Evolutionary conservation across 2,797 vertebrate species (phyloP).

Genomic region (Lemur catta): DNA sequence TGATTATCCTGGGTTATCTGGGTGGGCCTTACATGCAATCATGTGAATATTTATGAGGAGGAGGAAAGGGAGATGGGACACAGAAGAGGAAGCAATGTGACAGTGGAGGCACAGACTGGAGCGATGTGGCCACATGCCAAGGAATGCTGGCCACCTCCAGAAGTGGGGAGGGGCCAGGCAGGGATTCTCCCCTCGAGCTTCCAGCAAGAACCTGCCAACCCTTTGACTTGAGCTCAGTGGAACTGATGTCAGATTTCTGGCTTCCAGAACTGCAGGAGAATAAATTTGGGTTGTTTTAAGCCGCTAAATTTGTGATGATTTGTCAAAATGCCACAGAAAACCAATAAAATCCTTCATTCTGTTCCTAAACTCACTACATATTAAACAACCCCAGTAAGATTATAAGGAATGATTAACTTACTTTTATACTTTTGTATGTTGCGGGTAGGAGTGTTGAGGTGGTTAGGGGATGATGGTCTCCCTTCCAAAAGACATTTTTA

Average conservation of each 20-base stretch:
- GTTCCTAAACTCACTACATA: not conserved
- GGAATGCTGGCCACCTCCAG: not conserved
- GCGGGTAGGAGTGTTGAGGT: rapidly evolving
- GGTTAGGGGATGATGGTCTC: rapidly evolving
- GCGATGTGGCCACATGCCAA: rapidly evolving
- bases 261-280: not conserved
- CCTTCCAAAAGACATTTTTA: not conserved
- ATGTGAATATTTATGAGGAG: not conserved
- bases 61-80: not conserved
- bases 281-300: not conserved
- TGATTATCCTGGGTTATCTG: too few species aligned
- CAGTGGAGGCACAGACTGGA: not conserved
- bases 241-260: not conserved
- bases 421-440: not conserved
- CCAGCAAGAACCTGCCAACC: not conserved
- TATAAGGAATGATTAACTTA: not conserved
- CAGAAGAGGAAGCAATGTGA: not conserved
- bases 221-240: not conserved
- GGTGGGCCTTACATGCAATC: not conserved
- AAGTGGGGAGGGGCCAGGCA: not conserved
- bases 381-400: not conserved
- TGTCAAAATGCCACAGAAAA: not conserved
- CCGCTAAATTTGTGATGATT: not conserved
- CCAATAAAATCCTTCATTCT: not conserved
- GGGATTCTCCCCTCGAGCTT: not conserved